A percentile compares a stretch with the other conserved stretches of the same genome.
Conservation (phyloP, 2,797 vertebrate genomes). For the Petrocephalus sullivani region DNA sequence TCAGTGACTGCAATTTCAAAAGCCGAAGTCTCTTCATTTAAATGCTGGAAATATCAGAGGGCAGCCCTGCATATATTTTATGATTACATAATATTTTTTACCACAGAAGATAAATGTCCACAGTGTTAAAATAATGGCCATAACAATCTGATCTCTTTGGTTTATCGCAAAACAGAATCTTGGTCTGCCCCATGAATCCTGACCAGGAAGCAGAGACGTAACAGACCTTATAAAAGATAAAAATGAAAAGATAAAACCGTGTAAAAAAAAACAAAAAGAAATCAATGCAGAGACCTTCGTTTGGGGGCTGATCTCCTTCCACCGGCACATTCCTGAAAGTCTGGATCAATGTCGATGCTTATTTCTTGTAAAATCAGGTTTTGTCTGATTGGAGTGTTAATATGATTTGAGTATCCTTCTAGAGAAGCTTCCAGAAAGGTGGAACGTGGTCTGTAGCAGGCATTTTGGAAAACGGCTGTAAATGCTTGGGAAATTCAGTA, state of each 20-base stretch:
- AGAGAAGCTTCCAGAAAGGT: not conserved
- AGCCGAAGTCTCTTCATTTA: not conserved
- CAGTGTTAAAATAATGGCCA: not conserved
- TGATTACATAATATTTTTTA: not conserved
- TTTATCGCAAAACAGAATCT: constrained; percentile 9
- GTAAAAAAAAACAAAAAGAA: constrained; percentile 7
- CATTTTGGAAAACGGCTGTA: not conserved
- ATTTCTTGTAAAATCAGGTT: not conserved
- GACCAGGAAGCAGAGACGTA: not conserved
- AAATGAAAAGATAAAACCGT: constrained; percentile 3
- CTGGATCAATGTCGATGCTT: not conserved
- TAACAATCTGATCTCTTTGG: not conserved
- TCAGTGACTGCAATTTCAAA: not conserved
- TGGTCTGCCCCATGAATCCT: not conserved
- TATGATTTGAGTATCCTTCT: not conserved
- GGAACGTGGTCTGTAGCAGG: not conserved
- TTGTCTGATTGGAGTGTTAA: not conserved
- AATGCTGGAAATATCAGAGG: not conserved
- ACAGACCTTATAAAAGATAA: constrained; percentile 10
- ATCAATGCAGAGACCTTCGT: not conserved
- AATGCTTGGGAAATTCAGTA: not conserved
- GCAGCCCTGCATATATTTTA: not conserved
- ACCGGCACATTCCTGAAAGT: not conserved
- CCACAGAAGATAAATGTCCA: not conserved
- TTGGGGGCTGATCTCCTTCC: not conserved